Evolutionary conservation across 64 coral and sea anemone genomes (phyloP).

Genomic region (Stylophora pistillata): DNA sequence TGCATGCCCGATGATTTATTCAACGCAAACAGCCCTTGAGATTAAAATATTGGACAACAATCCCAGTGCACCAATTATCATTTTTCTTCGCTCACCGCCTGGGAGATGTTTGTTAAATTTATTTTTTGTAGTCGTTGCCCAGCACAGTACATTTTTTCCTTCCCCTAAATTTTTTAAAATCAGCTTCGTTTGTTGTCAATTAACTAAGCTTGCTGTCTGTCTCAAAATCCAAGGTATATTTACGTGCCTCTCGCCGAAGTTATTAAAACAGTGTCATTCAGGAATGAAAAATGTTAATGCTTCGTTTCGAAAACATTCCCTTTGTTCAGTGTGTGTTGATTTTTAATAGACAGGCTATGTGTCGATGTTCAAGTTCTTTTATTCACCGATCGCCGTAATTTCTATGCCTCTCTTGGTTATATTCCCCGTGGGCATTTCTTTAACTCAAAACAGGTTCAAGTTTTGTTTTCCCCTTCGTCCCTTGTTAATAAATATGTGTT

Average conservation of each 20-base stretch:
- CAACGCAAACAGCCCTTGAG: constrained; percentile 22
- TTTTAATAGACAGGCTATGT: background rate
- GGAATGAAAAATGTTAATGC: constrained; percentile 6
- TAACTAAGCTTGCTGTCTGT: background rate
- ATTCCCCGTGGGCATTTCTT: background rate
- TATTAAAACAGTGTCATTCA: constrained; percentile 21
- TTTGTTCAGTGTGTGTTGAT: background rate
- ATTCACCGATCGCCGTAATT: background rate
- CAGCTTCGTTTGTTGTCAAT: background rate
- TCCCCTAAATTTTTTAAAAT: background rate
- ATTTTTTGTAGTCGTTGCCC: background rate
- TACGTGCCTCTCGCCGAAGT: background rate
- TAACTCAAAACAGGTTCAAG: background rate
- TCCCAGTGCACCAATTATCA: constrained; percentile 1
- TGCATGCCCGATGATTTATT: background rate
- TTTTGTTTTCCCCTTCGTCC: constrained; percentile 21
- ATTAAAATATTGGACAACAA: constrained; percentile 39
- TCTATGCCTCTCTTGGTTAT: background rate
- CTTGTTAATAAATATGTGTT: constrained; percentile 69
- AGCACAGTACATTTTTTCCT: background rate
- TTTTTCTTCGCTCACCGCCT: background rate
- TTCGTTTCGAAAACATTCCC: background rate
- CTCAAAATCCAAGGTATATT: background rate
- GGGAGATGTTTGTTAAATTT: background rate
- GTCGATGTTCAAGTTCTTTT: background rate